These are phyloP conservation scores for Hemicrepidius hirtus DNA, from an alignment of 2,888 invertebrate species.

Conservation along the genomic window DNA sequence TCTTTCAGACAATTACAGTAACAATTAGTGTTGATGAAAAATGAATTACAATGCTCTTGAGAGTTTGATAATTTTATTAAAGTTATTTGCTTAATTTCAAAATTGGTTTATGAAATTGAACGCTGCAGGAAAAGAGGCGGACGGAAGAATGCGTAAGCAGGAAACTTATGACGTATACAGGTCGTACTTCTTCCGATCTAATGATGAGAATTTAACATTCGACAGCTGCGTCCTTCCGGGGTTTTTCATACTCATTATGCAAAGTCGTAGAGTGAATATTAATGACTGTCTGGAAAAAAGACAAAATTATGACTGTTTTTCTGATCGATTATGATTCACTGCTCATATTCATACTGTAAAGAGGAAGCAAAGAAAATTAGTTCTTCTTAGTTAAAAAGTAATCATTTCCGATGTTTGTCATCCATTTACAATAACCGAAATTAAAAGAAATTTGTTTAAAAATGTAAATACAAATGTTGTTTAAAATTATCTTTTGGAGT, in stretches of 20 bases:
- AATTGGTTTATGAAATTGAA: slow-evolving; percentile 49
- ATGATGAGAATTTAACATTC: slow-evolving; percentile 9
- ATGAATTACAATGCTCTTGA: slow-evolving; percentile 66
- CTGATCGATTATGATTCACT: too few species aligned
- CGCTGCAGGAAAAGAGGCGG: slow-evolving; percentile 17
- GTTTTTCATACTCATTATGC: slow-evolving; percentile 12
- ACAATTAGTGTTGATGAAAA: slow-evolving; percentile 68
- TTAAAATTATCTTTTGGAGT: too few species aligned
- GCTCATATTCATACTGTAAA: too few species aligned
- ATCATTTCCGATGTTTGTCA: too few species aligned
- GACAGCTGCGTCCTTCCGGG: slow-evolving; percentile 3
- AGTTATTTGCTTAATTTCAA: slow-evolving; percentile 59
- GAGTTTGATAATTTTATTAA: slow-evolving; percentile 61
- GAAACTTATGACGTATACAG: slow-evolving; percentile 30
- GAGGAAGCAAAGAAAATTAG: too few species aligned
- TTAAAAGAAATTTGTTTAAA: too few species aligned
- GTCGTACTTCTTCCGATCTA: slow-evolving; percentile 13
- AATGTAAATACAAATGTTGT: too few species aligned
- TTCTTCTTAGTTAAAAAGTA: too few species aligned
- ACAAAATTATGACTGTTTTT: background rate
- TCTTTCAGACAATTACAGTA: slow-evolving; percentile 64
- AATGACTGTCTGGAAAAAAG: background rate
- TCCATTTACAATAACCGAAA: too few species aligned
- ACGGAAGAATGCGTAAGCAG: slow-evolving; percentile 28
- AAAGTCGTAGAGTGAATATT: slow-evolving; percentile 1